A percentile compares a stretch with the other conserved stretches of the same genome.
Conservation (phyloP, 2,888 invertebrate species). For the Sinelater perroti region DNA sequence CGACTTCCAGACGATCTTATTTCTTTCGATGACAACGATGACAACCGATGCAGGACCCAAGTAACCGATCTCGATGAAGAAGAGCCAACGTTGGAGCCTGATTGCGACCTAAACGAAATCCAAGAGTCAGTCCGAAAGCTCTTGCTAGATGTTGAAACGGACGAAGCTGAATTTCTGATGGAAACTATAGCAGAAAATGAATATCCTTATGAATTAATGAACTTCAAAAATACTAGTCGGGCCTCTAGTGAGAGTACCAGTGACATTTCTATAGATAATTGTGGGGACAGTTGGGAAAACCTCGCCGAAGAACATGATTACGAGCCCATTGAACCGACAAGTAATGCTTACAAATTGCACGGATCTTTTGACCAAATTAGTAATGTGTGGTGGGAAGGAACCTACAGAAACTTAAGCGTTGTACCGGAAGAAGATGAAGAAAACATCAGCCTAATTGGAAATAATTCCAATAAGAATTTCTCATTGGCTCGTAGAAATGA, state of each 20-base stretch:
- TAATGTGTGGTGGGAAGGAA: constrained; percentile 60
- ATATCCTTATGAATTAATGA: constrained; percentile 39
- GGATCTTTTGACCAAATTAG: constrained; percentile 16
- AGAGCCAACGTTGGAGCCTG: neutral
- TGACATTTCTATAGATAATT: constrained; percentile 43
- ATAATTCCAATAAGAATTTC: constrained; percentile 45
- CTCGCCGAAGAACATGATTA: constrained; percentile 49
- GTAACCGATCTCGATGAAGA: constrained; percentile 2
- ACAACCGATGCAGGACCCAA: neutral
- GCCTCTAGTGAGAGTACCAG: constrained; percentile 54
- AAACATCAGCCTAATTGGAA: constrained; percentile 51
- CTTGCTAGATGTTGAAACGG: constrained; percentile 45
- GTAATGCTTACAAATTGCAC: neutral
- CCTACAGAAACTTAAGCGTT: constrained; percentile 58
- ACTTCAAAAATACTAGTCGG: constrained; percentile 42
- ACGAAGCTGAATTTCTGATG: constrained; percentile 44
- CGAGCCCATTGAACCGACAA: constrained; percentile 51
- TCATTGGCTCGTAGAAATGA: neutral
- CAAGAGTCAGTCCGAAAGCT: constrained; percentile 44
- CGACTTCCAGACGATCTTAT: constrained; percentile 27
- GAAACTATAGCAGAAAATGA: constrained; percentile 43
- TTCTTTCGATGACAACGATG: constrained; percentile 1
- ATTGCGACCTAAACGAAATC: constrained; percentile 37
- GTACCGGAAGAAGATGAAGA: constrained; percentile 61
- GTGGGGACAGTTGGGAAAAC: constrained; percentile 46